Conservation (phyloP, 1,140 invertebrate species). For the Ephestia elutella region DNA sequence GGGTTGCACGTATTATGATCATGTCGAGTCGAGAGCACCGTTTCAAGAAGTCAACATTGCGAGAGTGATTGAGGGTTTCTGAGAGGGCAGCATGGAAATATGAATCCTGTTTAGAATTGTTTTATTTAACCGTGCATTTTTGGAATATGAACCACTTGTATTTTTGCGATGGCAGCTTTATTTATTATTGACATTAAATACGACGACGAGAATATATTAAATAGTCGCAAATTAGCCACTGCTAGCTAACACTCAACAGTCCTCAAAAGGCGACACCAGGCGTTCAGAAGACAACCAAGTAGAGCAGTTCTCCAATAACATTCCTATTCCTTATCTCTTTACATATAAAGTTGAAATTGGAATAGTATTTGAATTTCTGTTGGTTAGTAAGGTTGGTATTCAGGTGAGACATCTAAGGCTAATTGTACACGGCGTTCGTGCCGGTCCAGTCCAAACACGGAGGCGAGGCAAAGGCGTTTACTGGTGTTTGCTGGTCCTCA, state of each 20-base stretch:
- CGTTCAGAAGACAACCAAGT: neutral
- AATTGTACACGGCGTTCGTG: conserved; percentile 56
- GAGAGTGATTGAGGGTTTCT: conserved; percentile 62
- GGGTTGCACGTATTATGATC: conserved; percentile 69
- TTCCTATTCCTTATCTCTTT: neutral
- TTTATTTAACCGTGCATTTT: conserved; percentile 15
- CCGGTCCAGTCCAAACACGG: conserved; percentile 55
- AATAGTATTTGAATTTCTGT: neutral
- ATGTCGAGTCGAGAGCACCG: conserved; percentile 64
- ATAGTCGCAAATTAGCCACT: conserved; percentile 2
- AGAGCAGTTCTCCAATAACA: neutral
- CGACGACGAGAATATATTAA: neutral
- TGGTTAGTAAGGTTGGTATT: conserved; percentile 25
- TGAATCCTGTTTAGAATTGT: conserved; percentile 31
- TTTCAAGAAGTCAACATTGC: conserved; percentile 69
- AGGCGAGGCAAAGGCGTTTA: conserved; percentile 42
- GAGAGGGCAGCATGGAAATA: conserved; percentile 39
- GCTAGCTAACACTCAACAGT: conserved; percentile 1
- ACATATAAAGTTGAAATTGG: conserved; percentile 6
- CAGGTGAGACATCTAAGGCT: conserved; percentile 48
- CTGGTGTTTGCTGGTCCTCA: conserved; percentile 66
- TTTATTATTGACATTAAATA: neutral
- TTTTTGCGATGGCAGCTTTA: neutral
- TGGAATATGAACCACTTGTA: neutral
- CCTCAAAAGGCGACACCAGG: conserved; percentile 11